These are phyloP conservation scores for Alethe castanea DNA, from an alignment of 2,113 vertebrate genomes.

Conservation along the genomic window DNA sequence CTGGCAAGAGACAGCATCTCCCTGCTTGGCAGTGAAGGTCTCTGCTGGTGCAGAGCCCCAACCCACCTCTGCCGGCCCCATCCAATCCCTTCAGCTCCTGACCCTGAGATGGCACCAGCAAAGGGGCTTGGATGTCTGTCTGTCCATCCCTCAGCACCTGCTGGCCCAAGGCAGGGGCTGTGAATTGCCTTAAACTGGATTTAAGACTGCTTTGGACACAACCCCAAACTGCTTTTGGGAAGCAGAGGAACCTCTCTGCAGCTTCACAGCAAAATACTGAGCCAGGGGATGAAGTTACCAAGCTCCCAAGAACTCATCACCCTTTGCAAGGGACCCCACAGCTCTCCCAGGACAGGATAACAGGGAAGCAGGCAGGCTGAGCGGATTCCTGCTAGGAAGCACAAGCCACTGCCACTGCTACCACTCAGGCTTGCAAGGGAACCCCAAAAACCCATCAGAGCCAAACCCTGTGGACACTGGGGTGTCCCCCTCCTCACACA, in stretches of 20 bases:
- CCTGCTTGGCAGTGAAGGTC: neutral
- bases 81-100: neutral
- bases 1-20: neutral
- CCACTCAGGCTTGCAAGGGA: neutral
- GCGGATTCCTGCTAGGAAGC: neutral
- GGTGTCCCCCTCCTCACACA: fast-evolving
- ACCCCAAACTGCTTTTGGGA: fast-evolving
- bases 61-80: neutral
- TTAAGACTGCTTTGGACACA: neutral
- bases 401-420: neutral
- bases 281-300: too few relatives aligned
- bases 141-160: neutral
- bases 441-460: neutral
- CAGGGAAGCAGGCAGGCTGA: neutral
- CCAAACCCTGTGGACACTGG: neutral
- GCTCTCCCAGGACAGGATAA: neutral
- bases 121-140: neutral
- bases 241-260: neutral
- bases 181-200: neutral
- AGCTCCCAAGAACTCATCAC: neutral
- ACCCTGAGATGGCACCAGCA: fast-evolving
- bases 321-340: neutral
- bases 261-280: neutral
- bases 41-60: neutral
- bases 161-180: neutral